These are phyloP conservation scores for Psittacara wagleri DNA, from an alignment of 2,113 vertebrate species.

Conservation along the genomic window DNA sequence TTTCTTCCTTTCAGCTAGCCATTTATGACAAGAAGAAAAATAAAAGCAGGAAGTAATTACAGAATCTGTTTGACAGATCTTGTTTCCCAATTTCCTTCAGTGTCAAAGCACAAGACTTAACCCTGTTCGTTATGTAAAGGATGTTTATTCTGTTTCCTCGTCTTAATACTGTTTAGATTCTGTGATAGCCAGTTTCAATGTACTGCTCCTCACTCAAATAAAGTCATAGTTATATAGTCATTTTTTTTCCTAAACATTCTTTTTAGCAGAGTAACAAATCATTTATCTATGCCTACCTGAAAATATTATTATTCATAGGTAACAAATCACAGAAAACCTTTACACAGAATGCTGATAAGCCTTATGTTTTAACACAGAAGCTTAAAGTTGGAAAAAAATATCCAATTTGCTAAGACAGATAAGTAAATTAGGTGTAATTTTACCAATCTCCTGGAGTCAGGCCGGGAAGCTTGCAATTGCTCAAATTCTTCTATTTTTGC, in stretches of 20 bases:
- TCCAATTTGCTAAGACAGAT: slow-evolving; percentile 7
- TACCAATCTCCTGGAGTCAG: slow-evolving; percentile 89
- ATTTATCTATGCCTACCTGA: not conserved
- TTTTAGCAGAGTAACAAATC: not conserved
- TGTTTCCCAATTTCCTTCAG: not conserved
- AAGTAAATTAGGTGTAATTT: slow-evolving; percentile 64
- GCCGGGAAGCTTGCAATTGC: slow-evolving; percentile 89
- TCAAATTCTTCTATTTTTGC: slow-evolving; percentile 98
- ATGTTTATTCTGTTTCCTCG: not conserved
- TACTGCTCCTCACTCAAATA: not conserved
- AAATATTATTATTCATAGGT: not conserved
- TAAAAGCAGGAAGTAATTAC: slow-evolving; percentile 32
- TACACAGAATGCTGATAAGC: not conserved
- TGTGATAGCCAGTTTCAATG: not conserved
- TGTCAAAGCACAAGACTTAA: not conserved
- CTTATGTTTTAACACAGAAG: not conserved
- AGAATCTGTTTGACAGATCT: not conserved
- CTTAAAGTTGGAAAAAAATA: not conserved
- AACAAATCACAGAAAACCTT: not conserved
- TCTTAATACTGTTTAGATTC: not conserved
- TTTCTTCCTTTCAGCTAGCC: not conserved
- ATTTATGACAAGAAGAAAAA: not conserved
- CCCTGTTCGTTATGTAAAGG: not conserved
- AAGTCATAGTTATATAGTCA: not conserved
- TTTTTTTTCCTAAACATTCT: not conserved